A percentile compares a stretch with the other conserved stretches of the same genome.
These are phyloP conservation scores for Meriones psammophilus DNA, from an alignment of 2,797 vertebrate genomes.

Conservation along the genomic window DNA sequence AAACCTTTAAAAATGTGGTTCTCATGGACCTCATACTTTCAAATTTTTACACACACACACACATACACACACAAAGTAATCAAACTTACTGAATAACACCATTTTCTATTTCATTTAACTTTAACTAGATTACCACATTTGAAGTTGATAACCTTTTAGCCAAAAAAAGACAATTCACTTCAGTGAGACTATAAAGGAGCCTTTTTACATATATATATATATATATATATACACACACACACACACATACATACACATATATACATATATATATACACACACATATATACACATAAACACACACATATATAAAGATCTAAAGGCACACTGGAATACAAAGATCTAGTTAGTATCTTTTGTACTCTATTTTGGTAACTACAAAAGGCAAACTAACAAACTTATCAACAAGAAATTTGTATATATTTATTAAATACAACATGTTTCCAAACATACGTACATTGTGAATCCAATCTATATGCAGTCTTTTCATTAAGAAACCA, in stretches of 20 bases:
- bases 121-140: constrained; percentile 54
- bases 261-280: not conserved
- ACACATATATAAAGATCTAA: not conserved
- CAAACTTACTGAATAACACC: constrained; percentile 52
- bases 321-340: not conserved
- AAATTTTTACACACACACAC: constrained; percentile 21
- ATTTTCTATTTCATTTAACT: constrained; percentile 47
- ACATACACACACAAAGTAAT: not conserved
- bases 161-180: constrained; percentile 67
- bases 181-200: constrained; percentile 8
- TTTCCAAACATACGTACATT: not conserved
- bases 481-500: constrained; percentile 60
- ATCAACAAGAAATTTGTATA: not conserved
- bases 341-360: constrained; percentile 33
- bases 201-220: not conserved
- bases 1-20: constrained; percentile 44
- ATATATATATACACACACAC: not conserved
- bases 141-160: not conserved
- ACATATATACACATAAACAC: not conserved
- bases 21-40: constrained; percentile 10
- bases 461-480: not conserved
- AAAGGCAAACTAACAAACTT: constrained; percentile 2
- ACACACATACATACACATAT: not conserved
- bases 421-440: not conserved
- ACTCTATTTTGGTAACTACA: constrained; percentile 38